These are phyloP conservation scores for Pteronura brasiliensis DNA, from an alignment of 2,113 vertebrate species.

Conservation along the genomic window DNA sequence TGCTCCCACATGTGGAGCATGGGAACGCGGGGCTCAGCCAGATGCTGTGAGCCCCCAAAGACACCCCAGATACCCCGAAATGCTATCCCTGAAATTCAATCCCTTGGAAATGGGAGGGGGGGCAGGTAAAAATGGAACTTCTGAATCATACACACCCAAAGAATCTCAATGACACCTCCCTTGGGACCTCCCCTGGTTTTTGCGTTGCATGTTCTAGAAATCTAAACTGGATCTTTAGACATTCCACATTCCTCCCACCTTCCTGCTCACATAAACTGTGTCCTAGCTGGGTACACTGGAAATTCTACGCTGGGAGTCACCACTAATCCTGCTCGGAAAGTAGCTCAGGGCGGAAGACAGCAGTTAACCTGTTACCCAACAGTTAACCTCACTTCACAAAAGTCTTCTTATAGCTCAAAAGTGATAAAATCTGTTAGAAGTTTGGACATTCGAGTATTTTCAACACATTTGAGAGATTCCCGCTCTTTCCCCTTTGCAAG, in stretches of 20 bases:
- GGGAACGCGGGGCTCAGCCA: too few species aligned
- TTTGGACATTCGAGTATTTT: not conserved
- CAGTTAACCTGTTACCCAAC: not conserved
- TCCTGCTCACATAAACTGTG: constrained; percentile 53
- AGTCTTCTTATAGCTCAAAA: not conserved
- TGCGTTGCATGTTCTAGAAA: not conserved
- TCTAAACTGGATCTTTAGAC: not conserved
- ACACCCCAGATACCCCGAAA: too few species aligned
- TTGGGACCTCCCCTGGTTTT: not conserved
- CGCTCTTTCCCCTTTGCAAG: not conserved
- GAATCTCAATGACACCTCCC: not conserved
- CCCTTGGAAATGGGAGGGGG: not conserved
- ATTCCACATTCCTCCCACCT: constrained; percentile 64
- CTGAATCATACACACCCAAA: not conserved
- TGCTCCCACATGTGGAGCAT: too few species aligned
- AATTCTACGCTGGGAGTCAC: constrained; percentile 42
- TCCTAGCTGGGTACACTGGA: not conserved
- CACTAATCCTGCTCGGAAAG: constrained; percentile 30
- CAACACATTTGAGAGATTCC: not conserved
- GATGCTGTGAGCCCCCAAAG: too few species aligned
- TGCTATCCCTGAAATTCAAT: not conserved
- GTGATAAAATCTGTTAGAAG: not conserved
- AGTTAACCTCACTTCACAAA: not conserved
- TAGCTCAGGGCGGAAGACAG: not conserved
- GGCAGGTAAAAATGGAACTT: not conserved